Conservation (phyloP, 2,797 vertebrate genomes). For the Acanthurus leucopareius region DNA sequence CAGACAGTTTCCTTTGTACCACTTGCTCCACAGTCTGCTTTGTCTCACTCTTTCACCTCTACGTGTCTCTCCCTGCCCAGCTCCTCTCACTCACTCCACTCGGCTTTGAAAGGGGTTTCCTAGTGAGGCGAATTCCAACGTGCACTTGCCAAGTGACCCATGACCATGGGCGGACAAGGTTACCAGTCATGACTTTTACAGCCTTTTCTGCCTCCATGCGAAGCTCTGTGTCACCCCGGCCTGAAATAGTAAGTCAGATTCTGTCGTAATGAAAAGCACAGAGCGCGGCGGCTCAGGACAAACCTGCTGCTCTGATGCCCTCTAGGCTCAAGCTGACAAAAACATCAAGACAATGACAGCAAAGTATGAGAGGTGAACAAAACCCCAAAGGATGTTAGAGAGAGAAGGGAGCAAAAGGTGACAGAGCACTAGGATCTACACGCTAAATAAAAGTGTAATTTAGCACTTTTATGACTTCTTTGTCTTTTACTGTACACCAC, state of each 20-base stretch:
- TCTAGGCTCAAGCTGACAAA: constrained; percentile 94
- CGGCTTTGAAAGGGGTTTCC: constrained; percentile 78
- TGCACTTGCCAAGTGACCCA: constrained; percentile 86
- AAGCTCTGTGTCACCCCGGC: constrained; percentile 66
- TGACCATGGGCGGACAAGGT: constrained; percentile 83
- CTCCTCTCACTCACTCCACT: constrained; percentile 74
- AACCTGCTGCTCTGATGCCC: constrained; percentile 93
- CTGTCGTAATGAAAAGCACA: constrained; percentile 71
- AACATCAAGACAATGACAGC: constrained; percentile 95
- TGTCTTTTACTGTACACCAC: constrained; percentile 49
- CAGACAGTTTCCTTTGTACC: constrained; percentile 61
- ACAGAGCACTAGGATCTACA: constrained; percentile 61
- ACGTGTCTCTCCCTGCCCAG: constrained; percentile 57
- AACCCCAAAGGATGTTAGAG: constrained; percentile 79
- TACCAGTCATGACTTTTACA: constrained; percentile 81
- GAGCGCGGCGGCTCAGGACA: constrained; percentile 83
- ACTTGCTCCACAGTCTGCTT: constrained; percentile 76
- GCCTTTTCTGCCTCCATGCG: constrained; percentile 75
- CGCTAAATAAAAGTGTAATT: constrained; percentile 74
- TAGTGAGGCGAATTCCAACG: constrained; percentile 85
- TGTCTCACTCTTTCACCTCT: constrained; percentile 71
- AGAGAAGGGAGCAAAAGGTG: constrained; percentile 74
- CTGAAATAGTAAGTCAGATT: constrained; percentile 77
- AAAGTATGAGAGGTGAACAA: constrained; percentile 90
- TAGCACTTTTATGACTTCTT: constrained; percentile 59